Base-by-base conservation (phyloP, 2,113 vertebrate genomes). In the Sterrhoptilus dennistouni region DNA sequence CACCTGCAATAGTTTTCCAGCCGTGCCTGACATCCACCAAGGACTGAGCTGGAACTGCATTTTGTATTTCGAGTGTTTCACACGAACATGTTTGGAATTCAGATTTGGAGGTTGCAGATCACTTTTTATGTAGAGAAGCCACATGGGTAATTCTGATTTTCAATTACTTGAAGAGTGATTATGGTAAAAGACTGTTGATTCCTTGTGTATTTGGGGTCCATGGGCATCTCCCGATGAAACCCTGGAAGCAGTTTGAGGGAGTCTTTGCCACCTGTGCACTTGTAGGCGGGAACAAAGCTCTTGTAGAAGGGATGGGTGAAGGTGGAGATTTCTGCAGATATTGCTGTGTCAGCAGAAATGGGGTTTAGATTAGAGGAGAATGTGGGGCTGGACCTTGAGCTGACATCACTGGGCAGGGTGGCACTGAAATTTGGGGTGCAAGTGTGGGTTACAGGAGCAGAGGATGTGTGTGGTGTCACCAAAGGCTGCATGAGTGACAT, bases 131-230 rank as follows among this genome's bases (percentile, higher is more conserved):
- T 92, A 40, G 85, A 42, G 78, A 87, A 92, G 8, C 77, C 64
- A 92, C 65, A 33, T 35, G 79, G 76, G 79, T 81, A 90, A 90
- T 85, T 79, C 79, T 81, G 83, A 63, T 94, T 92, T 96, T 91
- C 87, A 88, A 71, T 96, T 92, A 71, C 66, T 74, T 5, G n/a
- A 45, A 83, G 42, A 59, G 42, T 68, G 79, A 92, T 90, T 93
- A 87, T 60, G 81, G 49, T 21, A 42, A 74, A 72, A 29, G 16
- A 8, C 53, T 23, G 49, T 50, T 88, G 87, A 49, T 80, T 90
- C 82, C 50, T 88, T 13, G 22, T n/a, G 59, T 6, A 6, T n/a
- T 69, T 18, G 3, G 82, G 57, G 60, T 54, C 75, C 49, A 5
- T 0, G 12, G 89, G 12, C 40, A 16, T 21, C 54, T 83, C 76